Conservation (phyloP, 2,888 invertebrate species). For the Leistus spinibarbis region DNA sequence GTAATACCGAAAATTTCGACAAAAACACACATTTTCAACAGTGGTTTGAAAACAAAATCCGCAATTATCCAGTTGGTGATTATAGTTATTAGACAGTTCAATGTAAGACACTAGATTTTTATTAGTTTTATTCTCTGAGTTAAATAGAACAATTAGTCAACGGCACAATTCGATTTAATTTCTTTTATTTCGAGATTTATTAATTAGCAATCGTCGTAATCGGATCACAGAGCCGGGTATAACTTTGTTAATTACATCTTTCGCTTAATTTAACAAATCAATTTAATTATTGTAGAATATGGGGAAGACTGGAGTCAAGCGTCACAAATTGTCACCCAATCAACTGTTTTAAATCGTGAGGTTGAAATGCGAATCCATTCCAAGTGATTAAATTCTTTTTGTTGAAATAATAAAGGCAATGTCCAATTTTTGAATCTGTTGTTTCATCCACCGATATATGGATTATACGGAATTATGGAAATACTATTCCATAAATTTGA, state of each 20-base stretch:
- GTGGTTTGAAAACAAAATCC: too few species aligned
- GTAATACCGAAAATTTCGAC: too few species aligned
- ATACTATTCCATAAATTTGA: too few species aligned
- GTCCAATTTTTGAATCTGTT: too few species aligned
- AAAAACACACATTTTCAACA: too few species aligned
- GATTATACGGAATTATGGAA: too few species aligned
- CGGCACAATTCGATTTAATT: neutral
- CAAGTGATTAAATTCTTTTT: constrained; percentile 4
- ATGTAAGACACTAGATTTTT: neutral
- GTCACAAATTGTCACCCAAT: constrained; percentile 1
- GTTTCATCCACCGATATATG: too few species aligned
- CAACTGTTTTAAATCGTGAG: neutral
- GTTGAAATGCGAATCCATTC: constrained; percentile 3
- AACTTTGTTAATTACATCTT: neutral
- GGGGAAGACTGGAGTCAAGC: neutral
- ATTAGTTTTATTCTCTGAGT: neutral
- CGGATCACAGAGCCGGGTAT: neutral
- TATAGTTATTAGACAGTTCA: too few species aligned
- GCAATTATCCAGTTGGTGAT: too few species aligned
- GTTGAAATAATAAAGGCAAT: neutral
- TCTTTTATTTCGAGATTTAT: neutral
- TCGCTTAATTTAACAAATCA: neutral
- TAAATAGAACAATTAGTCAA: neutral
- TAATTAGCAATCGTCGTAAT: neutral
- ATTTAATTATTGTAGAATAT: neutral